These are phyloP conservation scores for Prunella fulvescens DNA, from an alignment of 2,113 vertebrate species.

Conservation along the genomic window DNA sequence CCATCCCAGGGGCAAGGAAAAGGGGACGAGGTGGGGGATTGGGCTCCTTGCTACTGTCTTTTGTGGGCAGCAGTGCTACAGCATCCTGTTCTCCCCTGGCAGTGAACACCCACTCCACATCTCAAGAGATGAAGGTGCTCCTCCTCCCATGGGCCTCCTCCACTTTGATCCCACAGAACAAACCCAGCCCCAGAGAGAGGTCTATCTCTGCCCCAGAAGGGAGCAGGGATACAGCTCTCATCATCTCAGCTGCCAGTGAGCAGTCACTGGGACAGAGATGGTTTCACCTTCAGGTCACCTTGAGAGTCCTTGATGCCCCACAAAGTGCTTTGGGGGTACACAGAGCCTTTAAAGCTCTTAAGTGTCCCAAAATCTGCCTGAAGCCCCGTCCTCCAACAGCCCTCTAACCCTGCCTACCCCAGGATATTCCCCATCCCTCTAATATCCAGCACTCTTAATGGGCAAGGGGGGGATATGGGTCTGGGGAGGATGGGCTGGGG, in stretches of 20 bases:
- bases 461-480: not conserved
- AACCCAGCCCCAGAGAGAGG: not conserved
- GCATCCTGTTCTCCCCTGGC: fast-evolving
- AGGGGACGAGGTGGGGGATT: fast-evolving
- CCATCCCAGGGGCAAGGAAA: fast-evolving
- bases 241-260: fast-evolving
- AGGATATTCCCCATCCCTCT: not conserved
- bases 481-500: fast-evolving
- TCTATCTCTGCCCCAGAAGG: not conserved
- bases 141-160: not conserved
- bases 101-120: fast-evolving
- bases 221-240: not conserved
- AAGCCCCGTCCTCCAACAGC: not conserved
- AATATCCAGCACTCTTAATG: not conserved
- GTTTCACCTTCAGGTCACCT: conserved; percentile 54
- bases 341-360: not conserved
- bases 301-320: not conserved
- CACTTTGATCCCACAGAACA: not conserved
- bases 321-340: fast-evolving
- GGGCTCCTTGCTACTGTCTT: fast-evolving
- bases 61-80: not conserved
- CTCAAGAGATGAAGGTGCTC: not conserved
- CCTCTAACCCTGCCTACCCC: not conserved
- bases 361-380: not conserved
- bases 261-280: not conserved